Base-by-base conservation (phyloP, 2,113 vertebrate genomes). In the Myodes glareolus region DNA sequence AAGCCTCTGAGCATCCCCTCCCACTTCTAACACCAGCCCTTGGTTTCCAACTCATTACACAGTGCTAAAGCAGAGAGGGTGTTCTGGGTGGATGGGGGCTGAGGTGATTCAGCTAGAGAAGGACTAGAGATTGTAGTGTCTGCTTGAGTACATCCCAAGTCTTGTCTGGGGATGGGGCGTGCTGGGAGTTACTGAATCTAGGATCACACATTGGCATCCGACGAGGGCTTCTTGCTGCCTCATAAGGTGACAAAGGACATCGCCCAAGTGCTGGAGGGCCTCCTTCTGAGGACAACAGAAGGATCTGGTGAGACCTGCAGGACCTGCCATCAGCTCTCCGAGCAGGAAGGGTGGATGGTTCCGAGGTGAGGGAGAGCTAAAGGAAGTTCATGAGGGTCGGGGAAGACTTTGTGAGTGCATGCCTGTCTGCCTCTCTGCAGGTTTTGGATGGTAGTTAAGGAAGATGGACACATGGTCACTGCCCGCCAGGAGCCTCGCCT, bases 401-500 rank as follows among this genome's bases (percentile, higher is more conserved):
- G 23, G 75, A 17, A 39, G 42, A 3, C 21, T 21, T 63, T 76
- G 89, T 58, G 39, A 96, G 42, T 0, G 6, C 3, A 14, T 4
- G 13, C 4, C 12, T 6, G 4, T 84, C 29, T 80, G 1, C 27
- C 17, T 0, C 29, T 39, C 39, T 21, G 1, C 96, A 99, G 99
- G 96, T 99, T 99, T 95, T 99, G 99, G 99, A 96, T 99, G 73
- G 98, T 99, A 93, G 97, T 99, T 82, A 99, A 99, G 3, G 99
- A 99, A 77, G 99, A 99, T 4, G 99, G 99, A 19, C 98, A 99
- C 82, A 99, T 99, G 99, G 98, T 99, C 65, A 99, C 99, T 0
- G 99, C 98, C 72, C 98, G 99, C n/a, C 99, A 99, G 98, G 98
- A 99, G 98, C 99, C 99, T 3, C 98, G 98, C 3, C 98, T 99